Evolutionary conservation across 2,797 vertebrate species (phyloP), one percentile per base, ranked within the genome.

Genomic region (Limosa lapponica): DNA sequence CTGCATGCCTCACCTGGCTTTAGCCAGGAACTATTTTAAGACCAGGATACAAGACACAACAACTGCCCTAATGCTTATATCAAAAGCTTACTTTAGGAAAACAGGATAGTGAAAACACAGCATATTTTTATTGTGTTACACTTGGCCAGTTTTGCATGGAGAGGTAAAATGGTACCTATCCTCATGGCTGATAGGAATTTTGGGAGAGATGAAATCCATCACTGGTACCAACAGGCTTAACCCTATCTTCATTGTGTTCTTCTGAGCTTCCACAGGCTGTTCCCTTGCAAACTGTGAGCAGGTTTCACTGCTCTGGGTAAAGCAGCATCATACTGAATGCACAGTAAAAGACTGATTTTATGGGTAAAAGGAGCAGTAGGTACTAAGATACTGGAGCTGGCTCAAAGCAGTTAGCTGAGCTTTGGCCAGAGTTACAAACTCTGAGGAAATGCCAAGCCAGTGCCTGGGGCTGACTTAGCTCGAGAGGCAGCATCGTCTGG

Each of bases 401-500:
- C 59, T 46, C 17, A 14, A 48, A 80, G 78, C 11, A 5, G 28
- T 48, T 71, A 48, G 69, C 52, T 2, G 27, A 49, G 28, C 25
- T 91, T 91, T 77, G 51, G 36, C 51, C 73, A 36, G 64, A 91
- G 39, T 80, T 80, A 25, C 6, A 59, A 34, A 8, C 44, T 11
- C 85, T 36, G 58, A 46, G 12, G 58, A 87, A 66, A 17, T 59
- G 49, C 37, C 27, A 3, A 57, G 7, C 28, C 74, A n/a, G 0
- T 27, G 67, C 32, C 52, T 67, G 59, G 39, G 49, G 69, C 72
- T 78, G 57, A 52, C 61, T 83, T 65, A n/a, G 0, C 15, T 41
- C 0, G 0, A 85, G 48, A 59, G 49, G 48, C 59, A 82, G 59
- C 18, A 0, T 79, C 0, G 0, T 12, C 36, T 25, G 72, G 81